Conservation (phyloP, 2,888 invertebrate genomes). For the Boloria euphrosyne region DNA sequence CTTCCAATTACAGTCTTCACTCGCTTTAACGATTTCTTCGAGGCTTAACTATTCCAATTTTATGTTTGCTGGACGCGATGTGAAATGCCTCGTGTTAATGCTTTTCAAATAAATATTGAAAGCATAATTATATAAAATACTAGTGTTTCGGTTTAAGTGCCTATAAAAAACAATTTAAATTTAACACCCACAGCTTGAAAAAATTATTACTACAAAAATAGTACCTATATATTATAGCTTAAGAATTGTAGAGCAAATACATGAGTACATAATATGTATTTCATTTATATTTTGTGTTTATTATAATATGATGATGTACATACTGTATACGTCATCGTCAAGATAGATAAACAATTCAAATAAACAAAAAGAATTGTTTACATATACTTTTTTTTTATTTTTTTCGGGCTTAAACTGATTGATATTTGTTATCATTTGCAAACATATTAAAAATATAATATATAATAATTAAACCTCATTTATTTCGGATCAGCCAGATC, state of each 20-base stretch:
- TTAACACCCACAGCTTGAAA: slow-evolving; percentile 22
- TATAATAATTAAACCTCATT: slow-evolving; percentile 30
- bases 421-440: background rate
- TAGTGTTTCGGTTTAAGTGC: slow-evolving; percentile 39
- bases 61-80: slow-evolving; percentile 69
- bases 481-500: slow-evolving; percentile 39
- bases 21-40: slow-evolving; percentile 77
- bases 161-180: slow-evolving; percentile 41
- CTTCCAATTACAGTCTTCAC: slow-evolving; percentile 79
- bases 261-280: too few relatives aligned
- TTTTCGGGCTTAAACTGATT: too few relatives aligned
- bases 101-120: slow-evolving; percentile 49
- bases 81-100: slow-evolving; percentile 61
- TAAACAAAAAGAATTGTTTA: too few relatives aligned
- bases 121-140: slow-evolving; percentile 46
- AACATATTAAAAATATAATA: background rate
- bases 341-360: too few relatives aligned
- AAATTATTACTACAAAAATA: slow-evolving; percentile 8
- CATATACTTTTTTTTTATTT: too few relatives aligned
- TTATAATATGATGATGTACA: too few relatives aligned
- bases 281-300: too few relatives aligned
- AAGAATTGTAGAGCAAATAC: background rate
- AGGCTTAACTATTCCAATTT: slow-evolving; percentile 80
- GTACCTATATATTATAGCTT: background rate
- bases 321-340: too few relatives aligned